Conservation (phyloP, 2,113 vertebrate species). For the Craseonycteris thonglongyai region DNA sequence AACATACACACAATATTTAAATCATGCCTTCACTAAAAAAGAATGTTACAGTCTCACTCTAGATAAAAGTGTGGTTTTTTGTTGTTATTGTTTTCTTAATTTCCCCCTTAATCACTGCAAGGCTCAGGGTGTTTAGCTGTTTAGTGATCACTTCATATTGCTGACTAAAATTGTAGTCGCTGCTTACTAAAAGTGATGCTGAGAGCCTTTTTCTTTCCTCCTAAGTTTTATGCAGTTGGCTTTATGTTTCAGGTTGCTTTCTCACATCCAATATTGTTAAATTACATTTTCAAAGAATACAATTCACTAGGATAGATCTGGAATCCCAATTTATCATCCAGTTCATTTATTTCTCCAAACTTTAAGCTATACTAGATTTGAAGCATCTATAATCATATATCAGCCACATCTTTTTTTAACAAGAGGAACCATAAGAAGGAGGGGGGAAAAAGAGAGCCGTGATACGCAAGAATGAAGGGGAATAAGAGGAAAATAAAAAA, state of each 20-base stretch:
- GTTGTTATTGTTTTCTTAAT: background rate
- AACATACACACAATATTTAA: background rate
- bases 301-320: background rate
- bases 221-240: background rate
- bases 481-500: background rate
- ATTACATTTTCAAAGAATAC: slow-evolving; percentile 4
- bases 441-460: background rate
- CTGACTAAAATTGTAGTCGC: background rate
- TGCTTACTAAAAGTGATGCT: background rate
- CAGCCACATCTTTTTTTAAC: background rate
- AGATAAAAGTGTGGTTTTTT: background rate
- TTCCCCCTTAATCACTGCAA: background rate
- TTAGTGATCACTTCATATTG: background rate
- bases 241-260: background rate
- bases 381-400: background rate
- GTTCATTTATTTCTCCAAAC: background rate
- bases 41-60: background rate
- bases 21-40: background rate
- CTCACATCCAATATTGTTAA: background rate
- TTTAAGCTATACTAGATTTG: background rate
- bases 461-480: background rate
- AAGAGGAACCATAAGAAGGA: background rate
- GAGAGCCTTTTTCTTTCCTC: background rate
- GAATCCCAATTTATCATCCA: background rate
- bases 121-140: background rate